Percentiles rank a stretch among this genome's conserved stretches.
Evolutionary conservation across 1,140 invertebrate genomes (phyloP).

Genomic region (Neuroterus valhalla): DNA sequence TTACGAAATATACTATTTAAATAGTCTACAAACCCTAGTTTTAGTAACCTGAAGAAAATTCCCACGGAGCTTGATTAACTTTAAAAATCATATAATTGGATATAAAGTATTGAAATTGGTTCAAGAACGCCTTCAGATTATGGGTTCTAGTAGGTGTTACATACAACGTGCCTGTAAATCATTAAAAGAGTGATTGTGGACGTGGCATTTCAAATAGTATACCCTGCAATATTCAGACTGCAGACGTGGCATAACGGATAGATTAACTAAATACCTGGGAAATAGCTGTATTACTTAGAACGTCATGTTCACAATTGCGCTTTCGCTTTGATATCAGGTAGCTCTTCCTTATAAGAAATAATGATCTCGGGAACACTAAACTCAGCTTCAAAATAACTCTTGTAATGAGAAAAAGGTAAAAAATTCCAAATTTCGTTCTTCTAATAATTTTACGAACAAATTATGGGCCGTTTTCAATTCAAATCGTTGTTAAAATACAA

Average conservation of each 20-base stretch:
- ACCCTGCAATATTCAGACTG: constrained; percentile 1
- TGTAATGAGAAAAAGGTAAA: no score
- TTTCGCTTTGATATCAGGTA: constrained; percentile 8
- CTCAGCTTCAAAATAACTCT: not conserved
- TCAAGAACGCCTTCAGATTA: not conserved
- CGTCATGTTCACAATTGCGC: constrained; percentile 1
- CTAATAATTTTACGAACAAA: no score
- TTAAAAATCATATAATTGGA: not conserved
- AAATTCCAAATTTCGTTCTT: no score
- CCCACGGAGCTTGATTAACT: not conserved
- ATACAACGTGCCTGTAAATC: not conserved
- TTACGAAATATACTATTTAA: no score
- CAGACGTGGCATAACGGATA: constrained; percentile 15
- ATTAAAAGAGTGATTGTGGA: constrained; percentile 4
- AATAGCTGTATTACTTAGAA: constrained; percentile 8
- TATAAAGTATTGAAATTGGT: not conserved
- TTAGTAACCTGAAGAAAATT: not conserved
- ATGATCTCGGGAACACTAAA: not conserved
- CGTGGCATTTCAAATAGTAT: not conserved
- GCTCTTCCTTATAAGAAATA: not conserved
- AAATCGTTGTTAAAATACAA: not conserved
- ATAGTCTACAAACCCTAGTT: no score
- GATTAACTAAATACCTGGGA: constrained; percentile 13
- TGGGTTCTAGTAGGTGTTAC: not conserved
- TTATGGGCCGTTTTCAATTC: not conserved